Base-by-base conservation (phyloP, 2,888 invertebrate genomes). In the Melanophora roralis region DNA sequence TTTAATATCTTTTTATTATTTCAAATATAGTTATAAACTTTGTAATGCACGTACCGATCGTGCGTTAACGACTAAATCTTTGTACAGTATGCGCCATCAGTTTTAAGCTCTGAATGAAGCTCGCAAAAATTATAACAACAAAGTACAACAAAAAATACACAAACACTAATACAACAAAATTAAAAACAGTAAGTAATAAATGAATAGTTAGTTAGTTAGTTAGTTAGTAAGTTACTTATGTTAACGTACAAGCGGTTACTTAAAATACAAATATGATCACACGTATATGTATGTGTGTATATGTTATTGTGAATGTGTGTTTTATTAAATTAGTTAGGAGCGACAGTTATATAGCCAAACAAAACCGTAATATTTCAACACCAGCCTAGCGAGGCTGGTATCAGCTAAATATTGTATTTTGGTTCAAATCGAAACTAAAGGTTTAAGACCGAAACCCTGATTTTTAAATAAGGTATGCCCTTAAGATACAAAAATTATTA, bases 1-100 rank as follows among this genome's bases (percentile, higher is more conserved):
- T 23, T 49, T 27, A 27, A 9, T 62, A 23, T 53, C 43, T 23
- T 7, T 32, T 9, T 14, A 60, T 45, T 11, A 27, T 6, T 27
- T 27, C 6, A 3, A 27, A 27, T 27, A 27, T 27, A n/a, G n/a
- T n/a, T n/a, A n/a, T n/a, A n/a, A n/a, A 40, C 34, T 67, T 67
- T 74, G 68, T 64, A 64, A 55, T 88, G 88, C 86, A 88, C 89
- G 86, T 87, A 85, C 86, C 88, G 88, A 87, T 87, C 88, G 89
- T 86, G 86, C 87, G 88, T 86, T 88, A 88, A 86, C 89, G 86
- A 89, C 89, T 89, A 88, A 89, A 87, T 87, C 87, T 86, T 83
- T 83, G 82, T 65, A 83, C 84, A 83, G 85, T 85, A 85, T 85
- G 85, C 86, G 85, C 84, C 86, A 86, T 86, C 86, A 86, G 88